Conservation (phyloP, 2,113 vertebrate genomes). For the Pelusios castaneus region DNA sequence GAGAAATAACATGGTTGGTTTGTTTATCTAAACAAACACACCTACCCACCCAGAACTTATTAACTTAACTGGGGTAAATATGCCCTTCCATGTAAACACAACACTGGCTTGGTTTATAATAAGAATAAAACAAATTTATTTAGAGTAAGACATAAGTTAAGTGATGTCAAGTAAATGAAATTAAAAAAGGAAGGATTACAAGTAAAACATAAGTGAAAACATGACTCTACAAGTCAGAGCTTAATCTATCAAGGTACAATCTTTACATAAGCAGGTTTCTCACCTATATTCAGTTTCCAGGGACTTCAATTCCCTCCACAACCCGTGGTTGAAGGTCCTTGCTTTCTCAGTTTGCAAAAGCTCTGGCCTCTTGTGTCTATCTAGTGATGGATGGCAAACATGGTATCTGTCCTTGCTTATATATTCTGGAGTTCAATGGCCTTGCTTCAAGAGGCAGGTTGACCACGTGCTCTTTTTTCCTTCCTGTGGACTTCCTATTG, state of each 20-base stretch:
- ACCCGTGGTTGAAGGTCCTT: neutral
- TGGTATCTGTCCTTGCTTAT: neutral
- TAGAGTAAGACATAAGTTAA: neutral
- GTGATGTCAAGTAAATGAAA: neutral
- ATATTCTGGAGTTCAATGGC: too few relatives aligned
- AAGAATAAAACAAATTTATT: neutral
- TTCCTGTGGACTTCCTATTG: neutral
- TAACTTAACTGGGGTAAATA: neutral
- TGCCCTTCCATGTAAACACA: neutral
- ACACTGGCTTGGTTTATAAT: neutral
- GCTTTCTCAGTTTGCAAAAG: neutral
- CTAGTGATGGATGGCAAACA: neutral
- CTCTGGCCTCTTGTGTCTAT: neutral
- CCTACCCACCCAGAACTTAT: neutral
- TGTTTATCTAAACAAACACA: neutral
- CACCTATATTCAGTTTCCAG: neutral
- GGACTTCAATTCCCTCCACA: neutral
- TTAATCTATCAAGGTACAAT: neutral
- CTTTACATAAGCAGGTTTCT: neutral
- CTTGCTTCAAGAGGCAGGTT: neutral
- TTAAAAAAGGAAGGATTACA: neutral
- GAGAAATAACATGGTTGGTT: neutral
- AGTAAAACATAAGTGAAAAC: neutral
- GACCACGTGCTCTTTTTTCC: neutral
- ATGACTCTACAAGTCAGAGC: neutral